phyloP scores from a whole-genome alignment of 1,140 invertebrate species.

The Temnothorax curvispinosus region DNA sequence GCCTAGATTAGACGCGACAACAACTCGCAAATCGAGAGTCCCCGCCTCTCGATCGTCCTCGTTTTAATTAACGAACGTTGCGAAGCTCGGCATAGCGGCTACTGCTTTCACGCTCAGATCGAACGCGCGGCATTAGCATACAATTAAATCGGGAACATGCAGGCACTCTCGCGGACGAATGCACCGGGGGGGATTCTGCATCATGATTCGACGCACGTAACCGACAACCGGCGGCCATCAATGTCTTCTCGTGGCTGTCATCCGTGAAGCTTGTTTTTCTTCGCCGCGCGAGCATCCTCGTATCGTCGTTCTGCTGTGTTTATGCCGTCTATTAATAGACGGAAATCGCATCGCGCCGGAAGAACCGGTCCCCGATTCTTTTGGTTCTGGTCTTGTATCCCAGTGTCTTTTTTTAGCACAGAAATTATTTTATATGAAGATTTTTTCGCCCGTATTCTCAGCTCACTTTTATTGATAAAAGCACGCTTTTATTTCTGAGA shows the following conservation, averaged over 20 bases:
- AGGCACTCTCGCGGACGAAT: constrained; percentile 30
- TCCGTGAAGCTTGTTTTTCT: constrained; percentile 58
- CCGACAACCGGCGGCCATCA: constrained; percentile 41
- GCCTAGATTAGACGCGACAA: constrained; percentile 19
- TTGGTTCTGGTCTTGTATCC: neutral
- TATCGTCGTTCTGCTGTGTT: constrained; percentile 54
- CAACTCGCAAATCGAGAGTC: neutral
- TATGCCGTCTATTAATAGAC: constrained; percentile 69
- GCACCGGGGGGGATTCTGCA: constrained; percentile 32
- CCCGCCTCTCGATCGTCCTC: neutral
- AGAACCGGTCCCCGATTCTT: constrained; percentile 58
- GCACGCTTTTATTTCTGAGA: too few relatives aligned
- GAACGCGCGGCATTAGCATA: constrained; percentile 64
- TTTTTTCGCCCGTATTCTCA: too few relatives aligned
- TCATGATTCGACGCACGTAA: constrained; percentile 65
- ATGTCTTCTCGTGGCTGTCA: constrained; percentile 22
- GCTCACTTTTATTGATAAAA: too few relatives aligned
- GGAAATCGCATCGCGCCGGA: constrained; percentile 54
- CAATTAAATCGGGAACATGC: constrained; percentile 59
- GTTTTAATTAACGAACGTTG: constrained; percentile 62
- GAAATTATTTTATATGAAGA: neutral
- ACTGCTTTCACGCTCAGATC: constrained; percentile 19
- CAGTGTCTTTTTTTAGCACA: neutral
- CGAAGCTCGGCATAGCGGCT: neutral
- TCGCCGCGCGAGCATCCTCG: neutral